phyloP scores from a whole-genome alignment of 2,888 invertebrate genomes.

The Trichopoda pennipes region DNA sequence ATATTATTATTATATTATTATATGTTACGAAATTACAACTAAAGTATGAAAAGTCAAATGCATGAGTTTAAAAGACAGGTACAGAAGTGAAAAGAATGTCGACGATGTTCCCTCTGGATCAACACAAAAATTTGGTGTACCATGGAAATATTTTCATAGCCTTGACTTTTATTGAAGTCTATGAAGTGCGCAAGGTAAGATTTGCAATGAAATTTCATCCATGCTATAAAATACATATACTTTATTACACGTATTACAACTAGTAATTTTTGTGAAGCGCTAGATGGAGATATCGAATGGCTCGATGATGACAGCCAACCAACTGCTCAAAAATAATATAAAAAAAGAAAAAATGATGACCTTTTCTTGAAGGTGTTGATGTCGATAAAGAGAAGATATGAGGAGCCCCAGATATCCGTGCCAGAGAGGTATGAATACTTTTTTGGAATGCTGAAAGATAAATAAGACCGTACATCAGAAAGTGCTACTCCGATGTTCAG shows the following conservation, averaged over 20 bases:
- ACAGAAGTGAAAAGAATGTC: slow-evolving; percentile 10
- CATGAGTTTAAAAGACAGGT: slow-evolving; percentile 6
- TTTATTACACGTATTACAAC: background rate
- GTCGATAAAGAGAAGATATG: too few relatives aligned
- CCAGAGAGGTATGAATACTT: background rate
- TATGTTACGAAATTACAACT: background rate
- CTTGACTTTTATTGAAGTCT: too few relatives aligned
- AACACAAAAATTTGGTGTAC: background rate
- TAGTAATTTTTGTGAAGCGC: background rate
- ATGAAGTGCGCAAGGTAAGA: slow-evolving; percentile 9
- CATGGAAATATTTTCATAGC: too few relatives aligned
- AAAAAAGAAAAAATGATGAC: slow-evolving; percentile 1
- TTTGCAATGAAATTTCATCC: background rate
- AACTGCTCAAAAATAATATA: background rate
- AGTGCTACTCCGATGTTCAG: background rate
- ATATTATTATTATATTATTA: background rate
- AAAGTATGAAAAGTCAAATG: slow-evolving; percentile 6
- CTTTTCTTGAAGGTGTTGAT: background rate
- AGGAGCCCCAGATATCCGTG: background rate
- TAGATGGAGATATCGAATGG: background rate
- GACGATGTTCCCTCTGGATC: too few relatives aligned
- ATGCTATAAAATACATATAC: background rate
- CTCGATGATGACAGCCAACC: background rate
- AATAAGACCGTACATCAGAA: background rate
- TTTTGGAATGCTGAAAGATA: slow-evolving; percentile 4